A percentile compares a stretch with the other conserved stretches of the same genome.
Evolutionary conservation across 1,140 invertebrate species (phyloP).

Genomic region (Cydia pomonella): DNA sequence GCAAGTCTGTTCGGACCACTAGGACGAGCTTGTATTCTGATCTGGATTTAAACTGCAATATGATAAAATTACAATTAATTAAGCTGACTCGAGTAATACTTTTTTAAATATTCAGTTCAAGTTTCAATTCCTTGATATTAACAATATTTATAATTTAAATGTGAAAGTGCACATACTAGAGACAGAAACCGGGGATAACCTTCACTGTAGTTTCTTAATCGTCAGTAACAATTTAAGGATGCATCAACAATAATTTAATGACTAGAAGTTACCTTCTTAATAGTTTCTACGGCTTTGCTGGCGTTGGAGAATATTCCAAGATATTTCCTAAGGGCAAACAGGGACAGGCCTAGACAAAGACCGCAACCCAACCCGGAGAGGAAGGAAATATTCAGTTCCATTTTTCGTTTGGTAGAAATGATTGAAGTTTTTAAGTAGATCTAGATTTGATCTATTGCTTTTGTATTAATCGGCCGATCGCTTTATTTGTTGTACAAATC

Average conservation of each 20-base stretch:
- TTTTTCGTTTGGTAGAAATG: slow-evolving; percentile 55
- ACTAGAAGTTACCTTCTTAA: slow-evolving; percentile 52
- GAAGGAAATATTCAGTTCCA: slow-evolving; percentile 65
- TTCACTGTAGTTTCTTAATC: background rate
- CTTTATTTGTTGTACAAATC: background rate
- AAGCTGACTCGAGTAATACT: too few species aligned
- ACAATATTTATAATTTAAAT: too few species aligned
- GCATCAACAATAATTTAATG: background rate
- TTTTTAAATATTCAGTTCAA: too few species aligned
- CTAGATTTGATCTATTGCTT: background rate
- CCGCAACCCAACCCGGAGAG: slow-evolving; percentile 66
- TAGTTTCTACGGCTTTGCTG: slow-evolving; percentile 42
- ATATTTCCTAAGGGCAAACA: slow-evolving; percentile 60
- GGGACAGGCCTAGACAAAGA: slow-evolving; percentile 65
- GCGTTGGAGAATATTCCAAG: slow-evolving; percentile 46
- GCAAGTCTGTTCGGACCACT: slow-evolving; percentile 93
- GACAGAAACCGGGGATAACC: background rate
- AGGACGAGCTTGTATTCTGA: slow-evolving; percentile 90
- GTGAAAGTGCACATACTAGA: background rate
- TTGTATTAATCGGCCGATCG: background rate
- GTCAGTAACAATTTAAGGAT: background rate
- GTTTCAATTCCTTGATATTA: too few species aligned
- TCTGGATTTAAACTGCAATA: slow-evolving; percentile 62
- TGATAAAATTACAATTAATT: slow-evolving; percentile 29
- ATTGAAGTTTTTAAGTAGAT: slow-evolving; percentile 35